Base-by-base conservation (phyloP, 1,140 invertebrate species). In the Delia radicum region DNA sequence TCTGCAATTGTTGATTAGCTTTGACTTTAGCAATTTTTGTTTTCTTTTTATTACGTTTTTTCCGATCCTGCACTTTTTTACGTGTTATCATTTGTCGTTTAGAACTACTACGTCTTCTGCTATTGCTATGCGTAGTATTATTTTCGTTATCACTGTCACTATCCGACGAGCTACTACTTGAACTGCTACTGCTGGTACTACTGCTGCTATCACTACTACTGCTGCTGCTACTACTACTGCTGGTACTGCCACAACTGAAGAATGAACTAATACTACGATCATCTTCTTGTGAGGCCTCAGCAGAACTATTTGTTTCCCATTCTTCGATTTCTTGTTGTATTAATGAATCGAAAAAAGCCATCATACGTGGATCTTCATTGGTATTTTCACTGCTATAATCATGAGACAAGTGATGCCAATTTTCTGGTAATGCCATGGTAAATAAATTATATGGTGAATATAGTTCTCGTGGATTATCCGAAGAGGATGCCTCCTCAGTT, bases 321-420 rank as follows among this genome's bases (percentile, higher is more conserved):
- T 91, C 93, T 86, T 96, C 94, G 55, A 96, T 91, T 85, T 97
- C 95, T 21, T 94, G 89, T 85, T 97, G 95, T 8, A 98, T 94
- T 1, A 98, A 86, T 3, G 95, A 96, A 87, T 98, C 96, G 82
- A 98, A 98, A 87, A 98, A 98, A 24, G 96, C 96, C 92, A 98
- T 94, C 96, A 98, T 98, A 63, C 95, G 89, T 1, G 94, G 93
- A 87, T 98, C 96, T 87, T 98, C 96, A 48, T 92, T 90, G 0
- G 92, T 95, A 5, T 94, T 96, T 79, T 95, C 92, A 77, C 94
- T 91, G 79, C 92, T 93, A 80, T 94, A 94, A 85, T 94, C 93
- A 29, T 93, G 92, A 0, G 92, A 91, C 87, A 94, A 92, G 76
- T 93, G 90, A 81, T 92, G 90, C 77, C 93, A 93, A 83, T 90